Conservation (phyloP, 2,888 invertebrate species). For the Synanthedon tipuliformis region DNA sequence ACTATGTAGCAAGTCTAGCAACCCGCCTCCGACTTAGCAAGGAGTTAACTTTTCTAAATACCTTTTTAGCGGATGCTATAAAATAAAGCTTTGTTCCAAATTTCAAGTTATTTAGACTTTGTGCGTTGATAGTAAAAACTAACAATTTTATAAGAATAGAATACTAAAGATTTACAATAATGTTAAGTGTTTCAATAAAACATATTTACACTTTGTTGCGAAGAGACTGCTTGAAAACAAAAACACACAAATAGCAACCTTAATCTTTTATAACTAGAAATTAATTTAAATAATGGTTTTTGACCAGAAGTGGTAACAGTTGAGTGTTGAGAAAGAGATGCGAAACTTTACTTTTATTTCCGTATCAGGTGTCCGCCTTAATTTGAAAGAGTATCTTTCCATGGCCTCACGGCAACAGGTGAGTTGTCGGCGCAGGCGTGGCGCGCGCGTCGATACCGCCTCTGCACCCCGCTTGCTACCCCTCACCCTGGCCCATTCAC, state of each 20-base stretch:
- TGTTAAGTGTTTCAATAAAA: neutral
- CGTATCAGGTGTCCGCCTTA: slow-evolving; percentile 61
- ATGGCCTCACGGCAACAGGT: slow-evolving; percentile 63
- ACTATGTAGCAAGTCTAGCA: too few species aligned
- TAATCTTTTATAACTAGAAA: too few species aligned
- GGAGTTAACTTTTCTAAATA: too few species aligned
- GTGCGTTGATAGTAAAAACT: too few species aligned
- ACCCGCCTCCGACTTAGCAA: neutral
- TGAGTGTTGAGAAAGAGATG: neutral
- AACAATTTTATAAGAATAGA: too few species aligned
- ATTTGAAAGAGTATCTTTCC: slow-evolving; percentile 66
- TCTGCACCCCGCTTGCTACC: slow-evolving; percentile 23
- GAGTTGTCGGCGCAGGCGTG: slow-evolving; percentile 55
- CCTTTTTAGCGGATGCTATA: too few species aligned
- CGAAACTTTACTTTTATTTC: slow-evolving; percentile 49
- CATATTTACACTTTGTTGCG: neutral
- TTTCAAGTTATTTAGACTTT: too few species aligned
- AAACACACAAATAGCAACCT: neutral
- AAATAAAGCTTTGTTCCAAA: too few species aligned
- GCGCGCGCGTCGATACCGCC: slow-evolving; percentile 57
- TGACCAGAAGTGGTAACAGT: neutral
- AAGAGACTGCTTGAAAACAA: neutral
- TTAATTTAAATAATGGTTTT: too few species aligned
- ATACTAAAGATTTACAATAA: neutral
- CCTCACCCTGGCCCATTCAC: slow-evolving; percentile 56